phyloP scores from a whole-genome alignment of 2,888 invertebrate species.

The Cyrtodaria siliqua region DNA sequence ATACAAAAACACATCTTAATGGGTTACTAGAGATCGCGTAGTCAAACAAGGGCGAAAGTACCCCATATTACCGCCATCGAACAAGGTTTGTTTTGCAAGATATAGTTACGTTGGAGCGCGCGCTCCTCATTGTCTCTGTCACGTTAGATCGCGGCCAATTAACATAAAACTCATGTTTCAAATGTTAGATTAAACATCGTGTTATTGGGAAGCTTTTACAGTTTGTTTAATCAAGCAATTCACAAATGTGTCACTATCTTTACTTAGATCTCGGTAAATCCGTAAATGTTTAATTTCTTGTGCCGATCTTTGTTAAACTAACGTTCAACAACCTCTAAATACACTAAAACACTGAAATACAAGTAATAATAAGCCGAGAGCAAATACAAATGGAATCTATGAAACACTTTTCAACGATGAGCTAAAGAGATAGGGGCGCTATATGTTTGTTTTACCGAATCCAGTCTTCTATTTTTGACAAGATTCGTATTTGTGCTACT shows the following conservation, averaged over 20 bases:
- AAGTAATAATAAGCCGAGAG: conserved; percentile 5
- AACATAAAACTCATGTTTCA: conserved; percentile 45
- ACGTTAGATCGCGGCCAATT: conserved; percentile 47
- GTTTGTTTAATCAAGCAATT: conserved; percentile 45
- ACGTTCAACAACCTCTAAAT: conserved; percentile 13
- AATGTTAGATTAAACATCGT: conserved; percentile 44
- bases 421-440: conserved; percentile 36
- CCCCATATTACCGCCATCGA: conserved; percentile 5
- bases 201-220: conserved; percentile 41
- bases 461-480: conserved; percentile 32
- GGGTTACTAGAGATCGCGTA: too few relatives aligned
- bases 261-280: conserved; percentile 54
- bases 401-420: conserved; percentile 27
- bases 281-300: conserved; percentile 52
- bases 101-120: conserved; percentile 23
- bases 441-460: conserved; percentile 24
- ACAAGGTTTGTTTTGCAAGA: conserved; percentile 25
- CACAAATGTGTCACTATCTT: conserved; percentile 53
- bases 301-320: conserved; percentile 29
- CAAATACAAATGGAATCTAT: conserved; percentile 14
- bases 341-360: conserved; percentile 10
- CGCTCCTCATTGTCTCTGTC: conserved; percentile 43
- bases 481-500: conserved; percentile 9
- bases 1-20: too few relatives aligned
- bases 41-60: too few relatives aligned